Evolutionary conservation across 53 echinoderm and acorn worm genomes (phyloP).

Genomic region (Zoroaster sp.): DNA sequence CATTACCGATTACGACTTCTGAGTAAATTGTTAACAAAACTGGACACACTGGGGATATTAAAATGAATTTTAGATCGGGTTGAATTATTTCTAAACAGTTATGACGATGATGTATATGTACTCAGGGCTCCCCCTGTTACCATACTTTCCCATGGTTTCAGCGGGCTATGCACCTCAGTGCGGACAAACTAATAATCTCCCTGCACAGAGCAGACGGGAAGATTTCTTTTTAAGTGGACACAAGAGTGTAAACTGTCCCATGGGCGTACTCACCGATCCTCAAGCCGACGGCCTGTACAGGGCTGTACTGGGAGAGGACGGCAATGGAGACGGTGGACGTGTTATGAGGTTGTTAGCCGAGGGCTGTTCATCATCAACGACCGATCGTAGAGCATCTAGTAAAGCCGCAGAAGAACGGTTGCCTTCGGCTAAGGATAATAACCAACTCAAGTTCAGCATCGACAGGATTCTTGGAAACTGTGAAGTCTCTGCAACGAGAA

Average conservation of each 20-base stretch:
- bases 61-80: not conserved
- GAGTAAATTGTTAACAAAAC: not conserved
- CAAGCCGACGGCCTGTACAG: not conserved
- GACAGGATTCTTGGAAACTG: conserved; percentile 34
- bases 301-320: not conserved
- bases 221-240: not conserved
- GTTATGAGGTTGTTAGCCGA: not conserved
- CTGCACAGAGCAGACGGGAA: not conserved
- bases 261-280: conserved; percentile 5
- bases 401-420: not conserved
- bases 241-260: conserved; percentile 5
- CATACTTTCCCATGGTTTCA: not conserved
- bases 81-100: not conserved
- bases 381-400: not conserved
- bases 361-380: not conserved
- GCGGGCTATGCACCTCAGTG: conserved; percentile 9
- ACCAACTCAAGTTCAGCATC: conserved; percentile 42
- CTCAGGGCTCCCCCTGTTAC: conserved; percentile 5
- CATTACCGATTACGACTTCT: not conserved
- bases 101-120: conserved; percentile 39
- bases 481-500: not conserved
- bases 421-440: not conserved
- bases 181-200: not conserved
- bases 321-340: not conserved
- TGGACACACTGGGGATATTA: too few species aligned